Conservation (phyloP, 2,797 vertebrate species). For the Ibycter americanus region DNA sequence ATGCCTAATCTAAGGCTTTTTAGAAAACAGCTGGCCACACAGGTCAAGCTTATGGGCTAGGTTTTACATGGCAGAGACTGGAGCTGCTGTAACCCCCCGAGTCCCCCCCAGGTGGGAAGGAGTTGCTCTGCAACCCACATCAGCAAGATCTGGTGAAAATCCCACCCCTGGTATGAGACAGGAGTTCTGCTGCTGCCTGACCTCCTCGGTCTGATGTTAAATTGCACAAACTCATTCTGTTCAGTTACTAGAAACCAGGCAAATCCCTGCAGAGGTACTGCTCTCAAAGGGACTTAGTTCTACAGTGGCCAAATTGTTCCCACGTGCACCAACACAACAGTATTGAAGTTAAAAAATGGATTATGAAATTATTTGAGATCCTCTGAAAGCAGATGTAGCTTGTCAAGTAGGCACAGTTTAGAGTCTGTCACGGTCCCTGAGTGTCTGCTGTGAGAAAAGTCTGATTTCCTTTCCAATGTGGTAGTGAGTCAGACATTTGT, state of each 20-base stretch:
- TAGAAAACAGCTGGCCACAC: neutral
- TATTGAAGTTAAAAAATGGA: neutral
- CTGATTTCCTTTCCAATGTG: neutral
- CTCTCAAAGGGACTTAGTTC: neutral
- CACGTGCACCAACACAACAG: rapidly evolving
- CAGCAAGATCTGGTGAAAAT: neutral
- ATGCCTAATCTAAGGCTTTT: neutral
- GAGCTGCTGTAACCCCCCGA: neutral
- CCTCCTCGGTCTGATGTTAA: neutral
- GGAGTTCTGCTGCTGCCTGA: neutral
- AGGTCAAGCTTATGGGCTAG: neutral
- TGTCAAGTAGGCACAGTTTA: neutral
- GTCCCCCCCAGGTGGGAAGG: neutral
- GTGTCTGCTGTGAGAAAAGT: neutral
- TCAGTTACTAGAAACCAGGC: neutral
- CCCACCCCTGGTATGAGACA: neutral
- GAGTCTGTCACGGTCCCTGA: neutral
- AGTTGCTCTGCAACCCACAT: neutral
- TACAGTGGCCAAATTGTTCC: neutral
- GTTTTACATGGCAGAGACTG: neutral
- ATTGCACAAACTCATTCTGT: neutral
- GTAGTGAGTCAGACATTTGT: neutral
- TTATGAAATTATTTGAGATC: neutral
- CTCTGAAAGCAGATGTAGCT: slow-evolving; percentile 7
- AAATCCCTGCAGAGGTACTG: neutral